These are phyloP conservation scores for Pseudomyrmex sp. DNA, from an alignment of 1,140 invertebrate species.

Conservation along the genomic window DNA sequence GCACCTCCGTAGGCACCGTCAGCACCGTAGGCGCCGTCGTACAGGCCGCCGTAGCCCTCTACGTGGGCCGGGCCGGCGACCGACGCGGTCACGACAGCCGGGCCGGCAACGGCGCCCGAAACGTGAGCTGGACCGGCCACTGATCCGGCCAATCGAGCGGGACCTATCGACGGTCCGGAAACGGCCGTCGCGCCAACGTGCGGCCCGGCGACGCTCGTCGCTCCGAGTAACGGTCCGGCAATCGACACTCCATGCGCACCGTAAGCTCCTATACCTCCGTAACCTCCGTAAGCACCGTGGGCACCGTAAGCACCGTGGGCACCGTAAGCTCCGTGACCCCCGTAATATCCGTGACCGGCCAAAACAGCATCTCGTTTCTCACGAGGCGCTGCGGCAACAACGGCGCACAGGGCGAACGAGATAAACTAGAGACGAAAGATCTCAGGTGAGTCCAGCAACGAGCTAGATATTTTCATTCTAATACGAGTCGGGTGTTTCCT, in stretches of 20 bases:
- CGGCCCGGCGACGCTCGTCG: constrained; percentile 77
- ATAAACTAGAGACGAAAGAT: constrained; percentile 68
- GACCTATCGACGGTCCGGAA: constrained; percentile 79
- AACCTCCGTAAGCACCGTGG: constrained; percentile 70
- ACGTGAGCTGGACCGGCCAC: constrained; percentile 81
- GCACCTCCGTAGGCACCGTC: constrained; percentile 49
- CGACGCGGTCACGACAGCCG: constrained; percentile 81
- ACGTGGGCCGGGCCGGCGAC: constrained; percentile 83
- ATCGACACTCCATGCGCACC: constrained; percentile 79
- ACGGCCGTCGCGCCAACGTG: constrained; percentile 76
- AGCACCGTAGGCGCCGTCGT: constrained; percentile 71
- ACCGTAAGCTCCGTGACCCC: constrained; percentile 69
- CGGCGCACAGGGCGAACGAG: constrained; percentile 63
- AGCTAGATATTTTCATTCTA: not conserved
- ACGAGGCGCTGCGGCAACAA: constrained; percentile 74
- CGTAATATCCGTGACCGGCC: constrained; percentile 70
- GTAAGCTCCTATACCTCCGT: constrained; percentile 68
- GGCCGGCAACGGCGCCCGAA: constrained; percentile 82
- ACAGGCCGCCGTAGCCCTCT: constrained; percentile 76
- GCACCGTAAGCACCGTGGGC: constrained; percentile 77
- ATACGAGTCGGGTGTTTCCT: not conserved
- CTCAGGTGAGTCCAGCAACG: constrained; percentile 39
- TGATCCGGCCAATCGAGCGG: constrained; percentile 79
- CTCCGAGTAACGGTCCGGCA: constrained; percentile 78
- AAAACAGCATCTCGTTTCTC: constrained; percentile 68